These are phyloP conservation scores for Pyxicephalus adspersus DNA, from an alignment of 2,113 vertebrate genomes.

Conservation along the genomic window DNA sequence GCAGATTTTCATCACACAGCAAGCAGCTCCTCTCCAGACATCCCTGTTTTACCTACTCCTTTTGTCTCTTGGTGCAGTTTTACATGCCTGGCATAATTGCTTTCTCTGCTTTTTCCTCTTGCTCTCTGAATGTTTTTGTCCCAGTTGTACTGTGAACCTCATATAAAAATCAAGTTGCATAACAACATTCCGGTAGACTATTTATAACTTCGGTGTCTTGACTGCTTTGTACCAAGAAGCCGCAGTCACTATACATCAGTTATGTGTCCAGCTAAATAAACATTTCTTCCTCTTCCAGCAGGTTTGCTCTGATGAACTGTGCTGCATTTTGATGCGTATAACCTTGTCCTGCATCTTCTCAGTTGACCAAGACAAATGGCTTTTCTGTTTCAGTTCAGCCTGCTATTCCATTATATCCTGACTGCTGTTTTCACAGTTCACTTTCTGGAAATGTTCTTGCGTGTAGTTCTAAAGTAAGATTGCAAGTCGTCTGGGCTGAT, in stretches of 20 bases:
- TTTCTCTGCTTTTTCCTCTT: neutral
- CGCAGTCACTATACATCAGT: slow-evolving; percentile 15
- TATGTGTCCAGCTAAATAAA: slow-evolving; percentile 48
- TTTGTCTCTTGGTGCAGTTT: neutral
- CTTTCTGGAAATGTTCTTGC: slow-evolving; percentile 36
- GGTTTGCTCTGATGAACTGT: slow-evolving; percentile 33
- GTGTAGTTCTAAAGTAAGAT: slow-evolving; percentile 21
- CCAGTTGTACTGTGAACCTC: neutral
- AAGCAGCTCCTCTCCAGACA: no score
- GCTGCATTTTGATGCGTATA: slow-evolving; percentile 43
- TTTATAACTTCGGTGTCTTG: slow-evolving; percentile 16
- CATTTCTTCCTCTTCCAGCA: slow-evolving; percentile 36
- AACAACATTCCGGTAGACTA: slow-evolving; percentile 10
- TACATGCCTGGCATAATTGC: neutral
- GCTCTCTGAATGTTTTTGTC: neutral
- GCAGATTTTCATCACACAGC: no score
- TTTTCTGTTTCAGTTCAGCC: slow-evolving; percentile 43
- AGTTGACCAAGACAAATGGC: slow-evolving; percentile 47
- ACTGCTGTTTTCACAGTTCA: slow-evolving; percentile 42
- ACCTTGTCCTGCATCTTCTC: slow-evolving; percentile 46
- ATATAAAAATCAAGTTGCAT: slow-evolving; percentile 1
- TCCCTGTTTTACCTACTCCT: neutral
- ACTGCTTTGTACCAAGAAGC: slow-evolving; percentile 11
- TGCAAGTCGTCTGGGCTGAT: slow-evolving; percentile 1
- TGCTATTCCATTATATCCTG: slow-evolving; percentile 38